Conservation (phyloP, 2,888 invertebrate genomes). For the Isotomurus palustris region DNA sequence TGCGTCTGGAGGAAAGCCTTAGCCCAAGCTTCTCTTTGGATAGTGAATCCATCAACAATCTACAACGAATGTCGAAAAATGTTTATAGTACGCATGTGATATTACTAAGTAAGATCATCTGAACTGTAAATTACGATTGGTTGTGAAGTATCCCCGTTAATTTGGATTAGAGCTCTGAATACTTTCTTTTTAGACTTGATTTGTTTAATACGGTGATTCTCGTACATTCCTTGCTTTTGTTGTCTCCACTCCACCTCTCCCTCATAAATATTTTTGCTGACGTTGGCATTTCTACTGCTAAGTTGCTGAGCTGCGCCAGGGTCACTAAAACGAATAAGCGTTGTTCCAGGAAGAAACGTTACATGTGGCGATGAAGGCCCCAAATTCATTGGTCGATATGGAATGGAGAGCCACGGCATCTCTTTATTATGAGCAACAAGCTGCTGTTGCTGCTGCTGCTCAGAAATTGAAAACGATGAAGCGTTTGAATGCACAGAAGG, state of each 20-base stretch:
- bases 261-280: slow-evolving; percentile 3
- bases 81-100: no score
- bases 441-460: no score
- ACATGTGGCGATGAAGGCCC: no score
- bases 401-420: no score
- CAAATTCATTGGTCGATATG: no score
- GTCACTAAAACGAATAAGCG: not conserved
- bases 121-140: not conserved
- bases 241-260: slow-evolving; percentile 1
- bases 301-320: not conserved
- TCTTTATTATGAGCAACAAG: no score
- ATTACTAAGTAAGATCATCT: not conserved
- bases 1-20: slow-evolving; percentile 35
- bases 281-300: not conserved
- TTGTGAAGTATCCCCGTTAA: slow-evolving; percentile 1
- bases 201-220: not conserved
- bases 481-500: no score
- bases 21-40: slow-evolving; percentile 29
- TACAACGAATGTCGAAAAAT: slow-evolving; percentile 1
- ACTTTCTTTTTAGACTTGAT: not conserved
- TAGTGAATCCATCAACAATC: slow-evolving; percentile 32
- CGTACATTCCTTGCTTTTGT: no score
- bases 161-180: not conserved
- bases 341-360: not conserved
- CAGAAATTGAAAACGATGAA: no score